These are phyloP conservation scores for Paraescarpia echinospica DNA, from an alignment of 1,140 invertebrate species.

Conservation along the genomic window DNA sequence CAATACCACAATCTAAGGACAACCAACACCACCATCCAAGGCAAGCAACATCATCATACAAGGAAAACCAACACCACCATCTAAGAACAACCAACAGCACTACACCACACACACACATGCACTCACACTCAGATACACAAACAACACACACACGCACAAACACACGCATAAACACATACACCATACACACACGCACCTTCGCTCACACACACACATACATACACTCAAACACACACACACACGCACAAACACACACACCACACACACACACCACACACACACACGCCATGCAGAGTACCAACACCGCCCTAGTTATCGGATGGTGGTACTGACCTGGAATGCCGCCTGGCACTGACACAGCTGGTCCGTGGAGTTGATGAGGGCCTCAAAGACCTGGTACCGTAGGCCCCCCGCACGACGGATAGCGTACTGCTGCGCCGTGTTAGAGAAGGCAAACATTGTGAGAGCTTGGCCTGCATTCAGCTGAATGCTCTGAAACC, in stretches of 20 bases:
- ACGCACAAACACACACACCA: neutral
- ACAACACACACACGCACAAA: no score
- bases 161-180: no score
- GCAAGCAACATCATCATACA: neutral
- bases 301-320: no score
- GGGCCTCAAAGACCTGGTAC: constrained; percentile 50
- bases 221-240: neutral
- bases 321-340: constrained; percentile 49
- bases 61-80: neutral
- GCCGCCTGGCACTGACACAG: constrained; percentile 51
- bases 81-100: no score
- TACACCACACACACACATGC: neutral
- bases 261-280: neutral
- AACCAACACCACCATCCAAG: neutral
- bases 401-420: constrained; percentile 53
- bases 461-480: constrained; percentile 54
- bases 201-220: neutral
- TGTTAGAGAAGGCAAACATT: constrained; percentile 58
- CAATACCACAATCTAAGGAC: no score
- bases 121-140: neutral
- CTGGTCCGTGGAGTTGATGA: constrained; percentile 48
- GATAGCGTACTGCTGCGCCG: constrained; percentile 55
- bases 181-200: no score
- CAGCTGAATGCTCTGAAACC: constrained; percentile 47
- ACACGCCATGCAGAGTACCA: no score